Base-by-base conservation (phyloP, 2,888 invertebrate genomes). In the Cephus spinipes region DNA sequence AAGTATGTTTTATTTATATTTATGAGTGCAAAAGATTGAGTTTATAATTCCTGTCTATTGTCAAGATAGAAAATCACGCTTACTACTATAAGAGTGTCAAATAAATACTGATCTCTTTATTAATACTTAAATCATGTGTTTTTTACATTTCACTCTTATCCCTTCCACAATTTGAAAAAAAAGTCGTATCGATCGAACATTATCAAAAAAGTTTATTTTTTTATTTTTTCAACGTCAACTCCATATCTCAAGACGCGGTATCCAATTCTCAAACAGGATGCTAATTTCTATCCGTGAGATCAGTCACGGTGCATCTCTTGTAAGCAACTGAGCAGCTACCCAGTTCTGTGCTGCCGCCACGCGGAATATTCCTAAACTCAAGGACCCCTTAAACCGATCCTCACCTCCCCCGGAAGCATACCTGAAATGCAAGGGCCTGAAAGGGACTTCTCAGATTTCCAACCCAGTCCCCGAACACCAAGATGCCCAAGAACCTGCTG, bases 101-200 rank as follows among this genome's bases (percentile, higher is more conserved):
- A 91, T 91, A 91, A 91, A 91, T 86, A 88, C 89, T 90, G 91
- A 91, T 91, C 91, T 91, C 91, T 89, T 89, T 84, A 85, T 87
- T 81, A 81, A 88, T 87, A 88, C 84, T 82, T 83, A 83, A 80
- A 81, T 78, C 83, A 76, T 75, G 75, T 31, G 33, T 69, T 55
- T 55, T 40, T 77, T 80, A 76, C 77, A 71, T 83, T 82, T 83
- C 69, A 76, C 81, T 84, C 12, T 68, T n/a, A 73, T 71, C 77
- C 76, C 75, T 55, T 33, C 68, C 78, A 71, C 33, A 9, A 55
- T 23, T 9, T 75, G 73, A 36, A 40, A 55, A 55, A 12, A 55
- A 9, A 9, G 9, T 23, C 2, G 2, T 23, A 55, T 1, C 55
- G 23, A 23, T 2, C 9, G 9, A 55, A 23, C 9, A 9, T 76